A percentile compares a stretch with the other conserved stretches of the same genome.
phyloP scores from a whole-genome alignment of 1,140 invertebrate genomes.

The Micrasema minimum region DNA sequence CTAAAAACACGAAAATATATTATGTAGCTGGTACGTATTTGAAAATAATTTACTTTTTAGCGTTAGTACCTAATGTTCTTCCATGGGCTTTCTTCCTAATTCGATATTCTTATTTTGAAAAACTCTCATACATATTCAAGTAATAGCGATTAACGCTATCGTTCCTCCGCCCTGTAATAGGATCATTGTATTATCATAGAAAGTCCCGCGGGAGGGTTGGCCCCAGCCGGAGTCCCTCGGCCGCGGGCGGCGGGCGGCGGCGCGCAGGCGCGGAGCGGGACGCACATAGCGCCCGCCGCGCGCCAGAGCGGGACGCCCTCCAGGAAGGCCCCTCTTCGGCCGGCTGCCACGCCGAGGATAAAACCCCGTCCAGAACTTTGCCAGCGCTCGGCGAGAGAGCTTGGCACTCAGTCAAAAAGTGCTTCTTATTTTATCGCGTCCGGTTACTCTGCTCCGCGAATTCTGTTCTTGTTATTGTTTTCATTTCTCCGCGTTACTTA shows the following conservation, averaged over 20 bases:
- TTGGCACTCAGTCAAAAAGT: conserved; percentile 22
- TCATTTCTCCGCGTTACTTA: background rate
- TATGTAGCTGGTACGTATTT: no score
- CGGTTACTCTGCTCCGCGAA: background rate
- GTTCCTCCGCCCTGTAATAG: no score
- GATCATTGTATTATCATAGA: no score
- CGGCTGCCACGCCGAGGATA: background rate
- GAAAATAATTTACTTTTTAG: no score
- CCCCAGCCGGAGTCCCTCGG: background rate
- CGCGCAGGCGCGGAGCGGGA: conserved; percentile 23
- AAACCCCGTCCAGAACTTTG: conserved; percentile 19
- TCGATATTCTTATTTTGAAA: no score
- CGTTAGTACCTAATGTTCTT: no score
- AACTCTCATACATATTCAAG: no score
- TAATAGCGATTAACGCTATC: no score
- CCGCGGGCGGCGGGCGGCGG: no score
- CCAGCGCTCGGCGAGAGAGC: conserved; percentile 18
- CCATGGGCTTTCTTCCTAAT: no score
- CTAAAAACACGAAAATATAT: no score
- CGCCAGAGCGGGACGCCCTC: conserved; percentile 11
- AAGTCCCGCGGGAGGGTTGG: conserved; percentile 26
- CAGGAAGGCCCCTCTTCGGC: conserved; percentile 32
- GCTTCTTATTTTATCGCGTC: background rate
- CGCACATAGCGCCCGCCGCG: conserved; percentile 16
- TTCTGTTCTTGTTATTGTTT: conserved; percentile 2